These are phyloP conservation scores for Eupithecia subumbrata DNA, from an alignment of 2,888 invertebrate species.

Conservation along the genomic window DNA sequence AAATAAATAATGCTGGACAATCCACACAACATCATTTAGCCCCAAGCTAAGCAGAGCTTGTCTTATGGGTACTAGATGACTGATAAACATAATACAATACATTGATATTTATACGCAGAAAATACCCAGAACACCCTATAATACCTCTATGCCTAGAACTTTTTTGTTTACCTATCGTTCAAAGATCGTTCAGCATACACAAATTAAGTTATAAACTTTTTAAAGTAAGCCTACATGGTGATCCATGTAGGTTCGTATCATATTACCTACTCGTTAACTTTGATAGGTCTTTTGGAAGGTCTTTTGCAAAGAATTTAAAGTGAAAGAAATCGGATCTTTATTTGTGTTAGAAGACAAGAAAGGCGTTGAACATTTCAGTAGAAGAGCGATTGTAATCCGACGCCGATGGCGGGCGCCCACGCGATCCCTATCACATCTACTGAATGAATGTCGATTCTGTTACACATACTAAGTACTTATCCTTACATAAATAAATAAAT, in stretches of 20 bases:
- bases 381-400: conserved; percentile 55
- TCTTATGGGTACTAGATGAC: no score
- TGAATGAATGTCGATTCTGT: conserved; percentile 20
- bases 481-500: no score
- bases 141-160: no score
- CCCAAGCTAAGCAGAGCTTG: no score
- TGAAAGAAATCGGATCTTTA: not conserved
- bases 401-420: conserved; percentile 44
- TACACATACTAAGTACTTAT: not conserved
- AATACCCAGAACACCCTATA: no score
- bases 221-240: no score
- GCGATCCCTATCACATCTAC: conserved; percentile 38
- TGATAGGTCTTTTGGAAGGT: not conserved
- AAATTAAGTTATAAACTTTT: not conserved
- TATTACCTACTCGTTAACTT: not conserved
- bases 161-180: no score
- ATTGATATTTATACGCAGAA: no score
- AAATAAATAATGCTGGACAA: no score
- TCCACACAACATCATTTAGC: no score
- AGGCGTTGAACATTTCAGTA: conserved; percentile 34
- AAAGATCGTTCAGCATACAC: no score
- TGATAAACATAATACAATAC: no score
- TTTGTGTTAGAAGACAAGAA: conserved; percentile 11
- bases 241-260: not conserved
- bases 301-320: not conserved